Percentiles rank a stretch among this genome's conserved stretches.
These are phyloP conservation scores for Dolichallabes microphthalmus DNA, from an alignment of 2,113 vertebrate genomes.

Conservation along the genomic window DNA sequence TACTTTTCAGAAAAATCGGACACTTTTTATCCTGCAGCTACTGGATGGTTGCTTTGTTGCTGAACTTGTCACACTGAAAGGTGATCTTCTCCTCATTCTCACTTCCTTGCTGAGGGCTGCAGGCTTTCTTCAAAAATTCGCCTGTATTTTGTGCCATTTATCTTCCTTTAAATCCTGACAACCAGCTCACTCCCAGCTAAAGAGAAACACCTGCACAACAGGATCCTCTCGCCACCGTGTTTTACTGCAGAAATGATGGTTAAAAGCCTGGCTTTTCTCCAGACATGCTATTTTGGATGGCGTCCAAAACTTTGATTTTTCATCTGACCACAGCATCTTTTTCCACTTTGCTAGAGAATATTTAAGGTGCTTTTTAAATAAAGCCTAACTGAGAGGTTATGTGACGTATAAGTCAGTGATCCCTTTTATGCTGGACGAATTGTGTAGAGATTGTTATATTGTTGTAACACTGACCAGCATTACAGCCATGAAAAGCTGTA, in stretches of 20 bases:
- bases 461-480: not conserved
- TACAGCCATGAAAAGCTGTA: not conserved
- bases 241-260: not conserved
- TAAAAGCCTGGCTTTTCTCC: constrained; percentile 11
- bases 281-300: constrained; percentile 3
- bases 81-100: constrained; percentile 13
- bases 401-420: not conserved
- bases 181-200: constrained; percentile 7
- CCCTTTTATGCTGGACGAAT: not conserved
- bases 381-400: too few relatives aligned
- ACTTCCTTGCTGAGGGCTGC: constrained; percentile 20
- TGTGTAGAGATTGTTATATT: not conserved
- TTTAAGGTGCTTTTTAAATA: not conserved
- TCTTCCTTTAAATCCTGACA: constrained; percentile 23
- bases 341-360: constrained; percentile 14
- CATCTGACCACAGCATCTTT: constrained; percentile 10
- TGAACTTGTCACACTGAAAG: constrained; percentile 17
- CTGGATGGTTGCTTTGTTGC: constrained; percentile 53
- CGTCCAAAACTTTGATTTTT: not conserved
- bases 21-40: constrained; percentile 49
- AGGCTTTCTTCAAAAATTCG: not conserved
- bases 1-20: constrained; percentile 22
- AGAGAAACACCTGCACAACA: constrained; percentile 25
- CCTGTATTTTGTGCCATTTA: constrained; percentile 15
- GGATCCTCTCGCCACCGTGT: not conserved